Conservation (phyloP, 2,113 vertebrate genomes). For the Gambusia holbrooki region DNA sequence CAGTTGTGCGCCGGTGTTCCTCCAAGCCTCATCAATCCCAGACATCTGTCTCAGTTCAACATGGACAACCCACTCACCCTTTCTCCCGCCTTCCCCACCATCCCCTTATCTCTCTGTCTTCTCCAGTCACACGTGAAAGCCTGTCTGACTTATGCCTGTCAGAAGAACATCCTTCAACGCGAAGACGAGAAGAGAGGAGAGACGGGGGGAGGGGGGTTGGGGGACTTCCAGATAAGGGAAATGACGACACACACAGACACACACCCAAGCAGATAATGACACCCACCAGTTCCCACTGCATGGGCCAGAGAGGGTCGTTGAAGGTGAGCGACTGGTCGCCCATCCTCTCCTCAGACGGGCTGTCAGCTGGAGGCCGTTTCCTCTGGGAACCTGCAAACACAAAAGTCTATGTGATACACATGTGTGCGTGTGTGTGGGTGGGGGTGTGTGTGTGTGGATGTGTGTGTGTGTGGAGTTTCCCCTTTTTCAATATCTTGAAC, state of each 20-base stretch:
- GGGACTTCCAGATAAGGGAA: constrained; percentile 37
- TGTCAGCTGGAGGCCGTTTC: constrained; percentile 50
- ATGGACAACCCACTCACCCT: constrained; percentile 45
- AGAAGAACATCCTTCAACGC: constrained; percentile 65
- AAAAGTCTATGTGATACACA: constrained; percentile 46
- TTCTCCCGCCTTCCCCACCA: constrained; percentile 24
- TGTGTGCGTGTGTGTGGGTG: neutral
- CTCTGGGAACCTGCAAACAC: constrained; percentile 55
- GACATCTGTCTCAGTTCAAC: constrained; percentile 72
- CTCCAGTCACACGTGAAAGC: constrained; percentile 70
- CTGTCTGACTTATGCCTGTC: constrained; percentile 71
- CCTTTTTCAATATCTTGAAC: constrained; percentile 45
- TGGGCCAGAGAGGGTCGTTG: constrained; percentile 88
- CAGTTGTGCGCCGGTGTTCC: constrained; percentile 58
- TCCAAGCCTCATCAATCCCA: constrained; percentile 68
- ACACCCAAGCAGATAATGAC: constrained; percentile 27
- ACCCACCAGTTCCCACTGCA: constrained; percentile 84
- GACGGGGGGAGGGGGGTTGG: neutral
- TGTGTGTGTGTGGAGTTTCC: constrained; percentile 9
- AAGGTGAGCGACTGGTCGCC: constrained; percentile 82
- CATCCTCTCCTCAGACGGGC: constrained; percentile 43
- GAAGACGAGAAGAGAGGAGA: constrained; percentile 29
- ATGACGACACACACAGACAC: constrained; percentile 40
- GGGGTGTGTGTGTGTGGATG: neutral
- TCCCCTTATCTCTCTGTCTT: constrained; percentile 51